phyloP scores from a whole-genome alignment of 2,797 vertebrate species.

The Lepus townsendii region DNA sequence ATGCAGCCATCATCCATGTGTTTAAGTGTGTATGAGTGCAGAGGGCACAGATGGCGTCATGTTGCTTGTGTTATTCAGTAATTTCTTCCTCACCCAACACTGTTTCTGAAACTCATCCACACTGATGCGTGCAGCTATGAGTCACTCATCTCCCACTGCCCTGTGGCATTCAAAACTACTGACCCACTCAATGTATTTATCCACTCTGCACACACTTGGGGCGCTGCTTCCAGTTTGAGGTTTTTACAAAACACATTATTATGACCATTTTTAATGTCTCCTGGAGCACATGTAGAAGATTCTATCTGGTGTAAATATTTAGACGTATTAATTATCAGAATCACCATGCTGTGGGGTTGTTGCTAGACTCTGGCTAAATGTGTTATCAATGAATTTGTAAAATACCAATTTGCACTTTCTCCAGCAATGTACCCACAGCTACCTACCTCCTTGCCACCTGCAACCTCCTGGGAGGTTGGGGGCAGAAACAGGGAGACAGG shows the following conservation, averaged over 20 bases:
- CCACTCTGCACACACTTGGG: neutral
- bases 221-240: neutral
- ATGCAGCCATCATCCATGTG: neutral
- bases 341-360: neutral
- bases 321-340: neutral
- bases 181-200: neutral
- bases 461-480: no score
- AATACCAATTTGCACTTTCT: neutral
- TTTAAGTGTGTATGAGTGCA: neutral
- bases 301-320: slow-evolving; percentile 23
- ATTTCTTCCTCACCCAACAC: neutral
- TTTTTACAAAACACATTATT: neutral
- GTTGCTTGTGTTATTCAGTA: neutral
- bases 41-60: no score
- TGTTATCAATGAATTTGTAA: neutral
- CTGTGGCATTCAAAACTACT: neutral
- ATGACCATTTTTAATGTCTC: neutral
- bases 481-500: no score
- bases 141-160: neutral
- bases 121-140: neutral
- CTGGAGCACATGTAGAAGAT: neutral
- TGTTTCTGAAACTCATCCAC: neutral
- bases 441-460: neutral
- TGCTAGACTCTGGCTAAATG: neutral
- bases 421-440: neutral